Conservation (phyloP, 2,888 invertebrate genomes). For the Crossocerus cetratus region DNA sequence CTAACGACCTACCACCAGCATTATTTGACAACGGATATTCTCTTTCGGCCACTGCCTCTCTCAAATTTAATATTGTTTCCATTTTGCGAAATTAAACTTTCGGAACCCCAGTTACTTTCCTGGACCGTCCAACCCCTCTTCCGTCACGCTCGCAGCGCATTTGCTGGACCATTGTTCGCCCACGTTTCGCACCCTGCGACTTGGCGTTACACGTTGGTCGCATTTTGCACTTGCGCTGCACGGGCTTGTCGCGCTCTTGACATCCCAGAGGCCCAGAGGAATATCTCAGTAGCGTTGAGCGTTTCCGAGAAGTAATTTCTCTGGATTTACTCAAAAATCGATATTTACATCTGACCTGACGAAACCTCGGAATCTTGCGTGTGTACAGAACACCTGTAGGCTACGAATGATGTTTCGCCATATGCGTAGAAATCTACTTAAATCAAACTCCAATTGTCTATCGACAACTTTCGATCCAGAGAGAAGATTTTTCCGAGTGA, state of each 20-base stretch:
- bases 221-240: constrained; percentile 7
- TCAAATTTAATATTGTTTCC: constrained; percentile 60
- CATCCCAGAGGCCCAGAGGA: constrained; percentile 28
- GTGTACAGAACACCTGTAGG: too few species aligned
- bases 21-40: constrained; percentile 3
- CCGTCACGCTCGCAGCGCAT: constrained; percentile 4
- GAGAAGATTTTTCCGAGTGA: too few species aligned
- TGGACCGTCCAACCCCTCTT: background rate
- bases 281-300: constrained; percentile 14
- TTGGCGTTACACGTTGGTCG: too few species aligned
- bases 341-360: too few species aligned
- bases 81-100: constrained; percentile 59
- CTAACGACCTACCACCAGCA: too few species aligned
- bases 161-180: constrained; percentile 27
- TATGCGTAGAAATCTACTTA: too few species aligned
- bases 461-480: too few species aligned
- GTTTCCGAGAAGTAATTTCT: too few species aligned
- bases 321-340: too few species aligned
- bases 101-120: constrained; percentile 11
- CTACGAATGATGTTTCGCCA: too few species aligned
- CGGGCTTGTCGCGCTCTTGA: constrained; percentile 37
- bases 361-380: too few species aligned
- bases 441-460: too few species aligned
- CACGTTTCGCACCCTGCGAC: constrained; percentile 34
- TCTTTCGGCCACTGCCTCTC: constrained; percentile 32